phyloP scores from a whole-genome alignment of 2,113 vertebrate species.

The Capreolus pygargus region DNA sequence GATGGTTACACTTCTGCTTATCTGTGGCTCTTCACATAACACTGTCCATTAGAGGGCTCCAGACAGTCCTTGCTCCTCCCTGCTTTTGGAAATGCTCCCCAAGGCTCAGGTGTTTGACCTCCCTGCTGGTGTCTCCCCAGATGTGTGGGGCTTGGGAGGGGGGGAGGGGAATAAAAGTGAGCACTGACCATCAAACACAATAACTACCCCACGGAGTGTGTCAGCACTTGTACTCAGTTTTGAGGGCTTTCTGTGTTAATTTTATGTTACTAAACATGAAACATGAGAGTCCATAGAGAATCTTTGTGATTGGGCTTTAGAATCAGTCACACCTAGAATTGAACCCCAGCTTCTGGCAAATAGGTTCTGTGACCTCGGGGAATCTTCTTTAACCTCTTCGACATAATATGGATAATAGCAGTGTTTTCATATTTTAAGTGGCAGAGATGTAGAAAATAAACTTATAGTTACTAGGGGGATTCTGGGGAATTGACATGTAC shows the following conservation, averaged over 20 bases:
- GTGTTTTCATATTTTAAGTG: not conserved
- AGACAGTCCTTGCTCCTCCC: not conserved
- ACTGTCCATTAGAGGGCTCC: not conserved
- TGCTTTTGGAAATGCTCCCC: not conserved
- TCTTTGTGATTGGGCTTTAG: not conserved
- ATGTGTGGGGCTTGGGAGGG: fast-evolving
- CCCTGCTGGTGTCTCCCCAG: not conserved
- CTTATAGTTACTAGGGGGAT: not conserved
- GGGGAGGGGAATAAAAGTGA: not conserved
- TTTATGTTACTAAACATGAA: not conserved
- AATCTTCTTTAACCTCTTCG: not conserved
- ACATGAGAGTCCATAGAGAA: not conserved
- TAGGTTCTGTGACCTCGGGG: not conserved
- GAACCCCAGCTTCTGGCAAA: not conserved
- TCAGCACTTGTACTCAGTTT: not conserved
- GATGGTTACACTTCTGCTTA: fast-evolving
- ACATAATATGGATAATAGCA: not conserved
- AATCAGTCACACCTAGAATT: not conserved
- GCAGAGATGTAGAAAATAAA: not conserved
- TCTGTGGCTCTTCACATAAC: not conserved
- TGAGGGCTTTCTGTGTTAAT: not conserved
- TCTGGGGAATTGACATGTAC: not conserved
- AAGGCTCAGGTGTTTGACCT: not conserved
- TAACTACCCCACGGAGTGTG: not conserved
- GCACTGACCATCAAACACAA: not conserved